A percentile compares a stretch with the other conserved stretches of the same genome.
These are phyloP conservation scores for Metallyticus violacea DNA, from an alignment of 2,888 invertebrate genomes.

Conservation along the genomic window DNA sequence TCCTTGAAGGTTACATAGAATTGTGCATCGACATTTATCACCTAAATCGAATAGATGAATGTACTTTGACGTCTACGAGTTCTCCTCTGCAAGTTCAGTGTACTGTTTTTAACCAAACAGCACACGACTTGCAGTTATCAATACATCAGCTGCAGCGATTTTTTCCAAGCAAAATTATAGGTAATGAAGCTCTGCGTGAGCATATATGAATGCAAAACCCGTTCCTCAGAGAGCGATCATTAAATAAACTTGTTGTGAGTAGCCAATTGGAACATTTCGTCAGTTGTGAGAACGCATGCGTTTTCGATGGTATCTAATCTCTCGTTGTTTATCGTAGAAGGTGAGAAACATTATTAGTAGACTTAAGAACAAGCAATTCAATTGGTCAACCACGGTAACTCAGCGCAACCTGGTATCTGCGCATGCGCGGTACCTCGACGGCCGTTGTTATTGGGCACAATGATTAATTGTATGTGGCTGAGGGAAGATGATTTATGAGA, in stretches of 20 bases:
- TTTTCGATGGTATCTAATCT: neutral
- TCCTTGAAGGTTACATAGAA: too few relatives aligned
- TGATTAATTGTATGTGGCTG: constrained; percentile 1
- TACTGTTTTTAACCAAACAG: too few relatives aligned
- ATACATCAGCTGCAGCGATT: too few relatives aligned
- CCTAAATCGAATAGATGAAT: too few relatives aligned
- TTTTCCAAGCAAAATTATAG: too few relatives aligned
- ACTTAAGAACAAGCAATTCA: neutral
- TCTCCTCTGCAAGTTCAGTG: too few relatives aligned
- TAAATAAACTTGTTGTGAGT: neutral
- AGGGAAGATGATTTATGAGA: neutral
- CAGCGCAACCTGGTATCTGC: too few relatives aligned
- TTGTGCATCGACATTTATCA: too few relatives aligned
- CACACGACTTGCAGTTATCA: too few relatives aligned
- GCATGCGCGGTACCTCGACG: neutral
- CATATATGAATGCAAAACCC: neutral
- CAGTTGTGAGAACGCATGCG: neutral
- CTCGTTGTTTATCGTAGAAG: neutral
- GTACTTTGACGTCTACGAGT: too few relatives aligned
- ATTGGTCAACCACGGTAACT: neutral
- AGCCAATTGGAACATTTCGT: neutral
- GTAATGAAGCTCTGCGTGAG: too few relatives aligned
- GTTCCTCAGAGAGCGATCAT: neutral
- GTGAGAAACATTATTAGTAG: neutral
- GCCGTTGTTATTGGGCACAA: neutral